phyloP scores from a whole-genome alignment of 2,113 vertebrate species.

The Ariopsis seemanni region DNA sequence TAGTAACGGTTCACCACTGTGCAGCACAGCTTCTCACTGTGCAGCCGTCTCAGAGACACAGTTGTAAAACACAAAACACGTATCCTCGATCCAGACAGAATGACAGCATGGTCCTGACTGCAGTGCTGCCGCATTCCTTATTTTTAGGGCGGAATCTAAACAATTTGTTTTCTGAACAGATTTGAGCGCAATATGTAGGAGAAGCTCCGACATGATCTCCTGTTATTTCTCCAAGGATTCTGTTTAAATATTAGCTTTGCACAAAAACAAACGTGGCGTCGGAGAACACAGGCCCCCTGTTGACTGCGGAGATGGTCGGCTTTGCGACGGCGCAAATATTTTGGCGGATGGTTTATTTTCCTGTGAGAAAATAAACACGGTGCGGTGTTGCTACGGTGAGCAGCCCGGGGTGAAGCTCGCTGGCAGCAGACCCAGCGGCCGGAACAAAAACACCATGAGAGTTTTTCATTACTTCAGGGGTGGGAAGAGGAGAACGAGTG shows the following conservation, averaged over 20 bases:
- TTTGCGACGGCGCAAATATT: slow-evolving; percentile 57
- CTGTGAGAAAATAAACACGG: slow-evolving; percentile 60
- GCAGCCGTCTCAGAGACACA: not conserved
- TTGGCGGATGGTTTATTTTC: slow-evolving; percentile 55
- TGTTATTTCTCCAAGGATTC: slow-evolving; percentile 42
- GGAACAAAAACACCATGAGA: slow-evolving; percentile 46
- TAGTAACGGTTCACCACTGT: too few species aligned
- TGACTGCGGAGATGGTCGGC: slow-evolving; percentile 47
- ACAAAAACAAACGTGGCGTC: slow-evolving; percentile 49
- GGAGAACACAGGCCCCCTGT: slow-evolving; percentile 45
- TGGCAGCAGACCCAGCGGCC: slow-evolving; percentile 41
- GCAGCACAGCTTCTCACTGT: not conserved
- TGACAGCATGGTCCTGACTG: slow-evolving; percentile 20
- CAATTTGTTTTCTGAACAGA: slow-evolving; percentile 24
- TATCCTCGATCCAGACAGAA: not conserved
- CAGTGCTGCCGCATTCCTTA: not conserved
- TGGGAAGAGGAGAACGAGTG: slow-evolving; percentile 41
- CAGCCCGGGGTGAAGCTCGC: slow-evolving; percentile 36
- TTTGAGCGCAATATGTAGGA: slow-evolving; percentile 26
- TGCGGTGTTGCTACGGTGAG: slow-evolving; percentile 53
- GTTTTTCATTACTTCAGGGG: slow-evolving; percentile 53
- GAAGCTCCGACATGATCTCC: slow-evolving; percentile 36
- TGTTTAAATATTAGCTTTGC: slow-evolving; percentile 60
- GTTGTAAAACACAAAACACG: not conserved
- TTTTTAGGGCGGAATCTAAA: slow-evolving; percentile 29